phyloP scores from a whole-genome alignment of 2,888 invertebrate genomes.

The Eupithecia insigniata region DNA sequence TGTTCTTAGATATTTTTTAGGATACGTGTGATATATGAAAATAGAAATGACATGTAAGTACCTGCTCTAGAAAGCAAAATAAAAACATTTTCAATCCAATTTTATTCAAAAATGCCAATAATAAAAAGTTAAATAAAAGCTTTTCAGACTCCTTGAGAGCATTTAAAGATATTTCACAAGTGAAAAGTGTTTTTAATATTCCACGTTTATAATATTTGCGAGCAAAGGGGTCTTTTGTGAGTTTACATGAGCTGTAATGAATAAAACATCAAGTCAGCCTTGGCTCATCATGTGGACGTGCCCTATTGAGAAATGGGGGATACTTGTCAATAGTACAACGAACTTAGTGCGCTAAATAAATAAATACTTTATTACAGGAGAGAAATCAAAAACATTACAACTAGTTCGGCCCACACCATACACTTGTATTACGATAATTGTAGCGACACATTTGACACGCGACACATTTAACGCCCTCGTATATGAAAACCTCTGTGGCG shows the following conservation, averaged over 20 bases:
- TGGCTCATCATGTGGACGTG: conserved; percentile 57
- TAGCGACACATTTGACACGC: too few relatives aligned
- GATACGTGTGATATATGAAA: neutral
- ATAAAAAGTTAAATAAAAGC: neutral
- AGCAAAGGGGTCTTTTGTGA: conserved; percentile 42
- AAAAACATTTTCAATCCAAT: neutral
- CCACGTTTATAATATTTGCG: conserved; percentile 38
- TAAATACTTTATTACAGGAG: neutral
- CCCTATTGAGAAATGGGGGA: conserved; percentile 46
- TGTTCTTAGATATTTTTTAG: neutral
- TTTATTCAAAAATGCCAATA: neutral
- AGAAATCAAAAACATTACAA: too few relatives aligned
- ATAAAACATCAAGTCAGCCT: conserved; percentile 57
- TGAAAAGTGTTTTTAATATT: conserved; percentile 40
- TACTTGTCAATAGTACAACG: conserved; percentile 20
- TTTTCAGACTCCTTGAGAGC: neutral
- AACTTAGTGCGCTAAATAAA: neutral
- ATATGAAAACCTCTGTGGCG: too few relatives aligned
- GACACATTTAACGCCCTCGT: too few relatives aligned
- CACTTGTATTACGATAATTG: too few relatives aligned
- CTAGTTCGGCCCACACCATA: too few relatives aligned
- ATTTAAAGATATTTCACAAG: conserved; percentile 23
- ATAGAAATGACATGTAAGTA: too few relatives aligned
- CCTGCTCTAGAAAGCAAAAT: too few relatives aligned
- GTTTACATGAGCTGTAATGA: conserved; percentile 50